phyloP scores from a whole-genome alignment of 92 coral and sea anemone genomes.

The Parazoanthus atlanticus region DNA sequence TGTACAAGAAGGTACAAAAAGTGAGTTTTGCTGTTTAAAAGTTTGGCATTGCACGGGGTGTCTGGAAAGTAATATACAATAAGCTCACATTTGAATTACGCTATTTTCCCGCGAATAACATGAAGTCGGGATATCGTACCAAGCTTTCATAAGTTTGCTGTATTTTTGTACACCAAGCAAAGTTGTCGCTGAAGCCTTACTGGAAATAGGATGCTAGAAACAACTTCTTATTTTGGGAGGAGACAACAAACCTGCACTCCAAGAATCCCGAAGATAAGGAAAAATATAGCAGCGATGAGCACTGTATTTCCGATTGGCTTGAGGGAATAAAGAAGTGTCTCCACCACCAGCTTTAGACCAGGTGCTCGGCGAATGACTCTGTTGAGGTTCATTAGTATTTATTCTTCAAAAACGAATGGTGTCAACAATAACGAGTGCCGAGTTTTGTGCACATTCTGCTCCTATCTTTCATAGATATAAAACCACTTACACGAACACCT shows the following conservation, averaged over 20 bases:
- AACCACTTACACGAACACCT: too few relatives aligned
- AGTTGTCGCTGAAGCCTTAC: neutral
- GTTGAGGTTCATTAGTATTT: neutral
- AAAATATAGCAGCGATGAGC: conserved; percentile 93
- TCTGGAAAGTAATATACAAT: too few relatives aligned
- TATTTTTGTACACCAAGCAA: neutral
- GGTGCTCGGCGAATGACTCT: conserved; percentile 99
- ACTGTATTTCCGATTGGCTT: conserved; percentile 98
- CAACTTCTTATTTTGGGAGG: too few relatives aligned
- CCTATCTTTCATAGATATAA: too few relatives aligned
- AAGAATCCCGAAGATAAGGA: conserved; percentile 88
- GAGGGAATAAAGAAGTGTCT: conserved; percentile 84
- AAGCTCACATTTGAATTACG: neutral
- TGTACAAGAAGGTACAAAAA: neutral
- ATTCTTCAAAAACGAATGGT: too few relatives aligned
- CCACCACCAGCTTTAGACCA: conserved; percentile 93
- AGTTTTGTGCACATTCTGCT: too few relatives aligned
- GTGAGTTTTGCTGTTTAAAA: too few relatives aligned
- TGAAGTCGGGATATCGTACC: neutral
- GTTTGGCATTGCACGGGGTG: neutral
- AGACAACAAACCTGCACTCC: conserved; percentile 83
- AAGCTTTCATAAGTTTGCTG: neutral
- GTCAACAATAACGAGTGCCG: too few relatives aligned
- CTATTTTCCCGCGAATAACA: neutral
- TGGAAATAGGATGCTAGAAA: too few relatives aligned